Evolutionary conservation across 1,140 invertebrate genomes (phyloP), one percentile per base, ranked within the genome.

Genomic region (Pteromalus puparum): DNA sequence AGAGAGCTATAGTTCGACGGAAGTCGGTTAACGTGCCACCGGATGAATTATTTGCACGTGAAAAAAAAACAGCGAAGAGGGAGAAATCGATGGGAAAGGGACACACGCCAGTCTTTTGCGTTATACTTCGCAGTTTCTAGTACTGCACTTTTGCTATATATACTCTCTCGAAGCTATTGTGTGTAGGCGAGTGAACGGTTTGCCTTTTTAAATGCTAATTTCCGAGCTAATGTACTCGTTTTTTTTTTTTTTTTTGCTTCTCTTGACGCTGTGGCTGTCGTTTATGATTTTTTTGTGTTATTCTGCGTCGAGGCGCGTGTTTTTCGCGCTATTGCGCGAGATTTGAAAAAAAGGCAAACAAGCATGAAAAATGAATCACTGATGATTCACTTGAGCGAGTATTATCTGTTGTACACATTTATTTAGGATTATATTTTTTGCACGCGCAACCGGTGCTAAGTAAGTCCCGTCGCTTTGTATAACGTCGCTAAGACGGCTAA

Each of bases 41-140:
- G 48, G 75, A 77, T 77, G 48, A 77, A 77, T 77, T 77, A 77
- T 77, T 77, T 77, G 75, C 75, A 77, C 75, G 75, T 77, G 48
- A 30, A 75, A 42, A 10, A 46, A 61, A 61, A 77, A 9, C 30
- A 2, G 6, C 30, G 30, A 77, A 77, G 48, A 77, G 75, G 28
- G 46, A 77, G 75, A 77, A 77, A 77, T 77, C 75, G 75, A 77
- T 77, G 75, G 28, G 26, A 61, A 61, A 77, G 75, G 46, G 75
- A 77, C 46, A 18, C 3, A 77, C 30, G 18, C 24, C 13, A 38
- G 28, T 42, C 34, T 34, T 42, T 30, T 42, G 13, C 21, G 9
- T 6, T 74, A 6, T 28, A 26, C 15, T 21, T 61, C 48, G 21
- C 6, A 34, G 6, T 77, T 75, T 48, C 34, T 46, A 75, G 24